A percentile compares a stretch with the other conserved stretches of the same genome.
These are phyloP conservation scores for Pseudorhiza aurosa DNA, from an alignment of 30 jellyfish, hydroid and myxozoan genomes.

Conservation along the genomic window DNA sequence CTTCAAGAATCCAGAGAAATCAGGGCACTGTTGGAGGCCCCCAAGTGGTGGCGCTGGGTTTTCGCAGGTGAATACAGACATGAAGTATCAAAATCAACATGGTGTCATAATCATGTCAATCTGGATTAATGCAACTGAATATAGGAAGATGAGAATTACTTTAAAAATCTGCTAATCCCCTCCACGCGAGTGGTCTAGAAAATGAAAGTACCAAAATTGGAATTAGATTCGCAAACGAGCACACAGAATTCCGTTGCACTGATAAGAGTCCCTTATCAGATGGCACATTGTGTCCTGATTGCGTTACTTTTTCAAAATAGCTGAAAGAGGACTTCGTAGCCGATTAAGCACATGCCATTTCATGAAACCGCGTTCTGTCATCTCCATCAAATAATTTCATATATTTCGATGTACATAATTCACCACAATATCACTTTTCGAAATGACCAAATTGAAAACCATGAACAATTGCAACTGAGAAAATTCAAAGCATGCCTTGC, in stretches of 20 bases:
- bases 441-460: neutral
- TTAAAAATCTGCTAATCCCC: constrained; percentile 5
- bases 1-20: too few relatives aligned
- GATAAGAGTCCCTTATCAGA: constrained; percentile 40
- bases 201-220: neutral
- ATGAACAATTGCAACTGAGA: constrained; percentile 8
- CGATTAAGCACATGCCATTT: neutral
- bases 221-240: neutral
- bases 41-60: too few relatives aligned
- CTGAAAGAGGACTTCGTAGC: neutral
- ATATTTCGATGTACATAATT: neutral
- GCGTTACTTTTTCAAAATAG: constrained; percentile 4
- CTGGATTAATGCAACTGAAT: too few relatives aligned
- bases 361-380: neutral
- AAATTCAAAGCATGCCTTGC: neutral
- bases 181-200: constrained; percentile 39
- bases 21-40: too few relatives aligned
- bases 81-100: too few relatives aligned
- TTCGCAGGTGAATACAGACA: too few relatives aligned
- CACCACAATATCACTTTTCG: constrained; percentile 14
- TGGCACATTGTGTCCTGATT: neutral
- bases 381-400: neutral
- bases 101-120: too few relatives aligned
- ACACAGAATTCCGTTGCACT: neutral
- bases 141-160: too few relatives aligned